Conservation (phyloP, 2,797 vertebrate genomes). For the Sebastes hopkinsi region DNA sequence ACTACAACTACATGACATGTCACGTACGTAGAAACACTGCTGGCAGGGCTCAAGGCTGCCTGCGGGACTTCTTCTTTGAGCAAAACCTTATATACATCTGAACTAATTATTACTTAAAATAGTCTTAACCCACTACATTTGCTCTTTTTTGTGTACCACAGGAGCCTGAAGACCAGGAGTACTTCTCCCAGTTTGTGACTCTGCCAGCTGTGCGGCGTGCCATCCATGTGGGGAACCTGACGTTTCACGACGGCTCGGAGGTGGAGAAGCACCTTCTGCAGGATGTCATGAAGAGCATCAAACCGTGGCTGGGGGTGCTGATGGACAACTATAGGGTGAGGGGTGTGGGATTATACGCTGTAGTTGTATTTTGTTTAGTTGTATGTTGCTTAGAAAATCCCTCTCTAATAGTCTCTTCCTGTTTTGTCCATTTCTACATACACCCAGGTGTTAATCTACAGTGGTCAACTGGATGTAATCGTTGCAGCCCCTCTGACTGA, state of each 20-base stretch:
- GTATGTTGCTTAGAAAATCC: background rate
- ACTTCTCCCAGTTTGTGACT: constrained; percentile 85
- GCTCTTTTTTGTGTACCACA: constrained; percentile 30
- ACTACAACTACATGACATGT: constrained; percentile 86
- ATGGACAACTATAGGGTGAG: constrained; percentile 91
- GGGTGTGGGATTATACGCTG: background rate
- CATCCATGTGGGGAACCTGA: constrained; percentile 89
- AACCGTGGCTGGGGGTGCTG: constrained; percentile 88
- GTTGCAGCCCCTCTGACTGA: constrained; percentile 88
- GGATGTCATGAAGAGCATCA: constrained; percentile 89
- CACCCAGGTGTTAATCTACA: constrained; percentile 88
- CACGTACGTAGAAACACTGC: constrained; percentile 67
- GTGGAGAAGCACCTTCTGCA: constrained; percentile 87
- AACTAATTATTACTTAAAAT: background rate
- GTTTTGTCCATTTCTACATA: background rate
- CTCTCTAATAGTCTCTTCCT: background rate
- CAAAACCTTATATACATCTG: background rate
- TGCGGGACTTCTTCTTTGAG: background rate
- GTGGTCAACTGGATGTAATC: constrained; percentile 89
- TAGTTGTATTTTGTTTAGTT: background rate
- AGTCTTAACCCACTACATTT: background rate
- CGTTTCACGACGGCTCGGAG: constrained; percentile 81
- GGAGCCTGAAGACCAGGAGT: constrained; percentile 84
- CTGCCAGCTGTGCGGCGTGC: constrained; percentile 81
- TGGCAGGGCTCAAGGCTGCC: background rate